Evolutionary conservation across 2,888 invertebrate genomes (phyloP), one percentile per base, ranked within the genome.

Genomic region (Volucella inanis): DNA sequence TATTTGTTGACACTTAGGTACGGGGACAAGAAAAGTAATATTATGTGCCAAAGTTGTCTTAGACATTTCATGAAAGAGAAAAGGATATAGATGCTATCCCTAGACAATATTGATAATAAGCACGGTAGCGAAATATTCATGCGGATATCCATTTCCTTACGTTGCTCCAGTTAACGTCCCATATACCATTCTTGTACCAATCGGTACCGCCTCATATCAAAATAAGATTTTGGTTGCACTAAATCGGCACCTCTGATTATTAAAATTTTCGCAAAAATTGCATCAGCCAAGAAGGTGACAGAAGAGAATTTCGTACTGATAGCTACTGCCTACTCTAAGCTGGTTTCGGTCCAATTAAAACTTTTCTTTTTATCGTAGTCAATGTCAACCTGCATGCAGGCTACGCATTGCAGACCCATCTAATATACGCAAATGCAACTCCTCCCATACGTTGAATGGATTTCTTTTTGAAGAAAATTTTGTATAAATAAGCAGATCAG

Each of bases 311-410:
- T 47, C 68, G 72, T 62, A 74, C 31, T 31, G 6, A 31, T 31
- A 31, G 31, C 31, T 31, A 31, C 50, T 55, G 52, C 78, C 78
- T 70, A 78, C 62, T 55, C 45, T 14, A 39, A 78, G 55, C 83
- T 18, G 62, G 72, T 83, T 77, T 75, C 50, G 8, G 31, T 14
- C 15, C 14, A 9, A 41, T 52, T 12, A 50, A 12, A 72, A 82
- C 67, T 78, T 62, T 67, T 77, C 49, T 67, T 78, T 72, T 67
- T 55, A 45, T 64, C 41, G 41, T 22, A 15, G 39, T 45, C 78
- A 78, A 83, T 83, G 74, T 64, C 78, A 83, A 64, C 43, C 3
- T 68, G 72, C 43, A 83, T 78, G 78, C 78, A 74, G 14, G 38
- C 45, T 78, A 82, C 68, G 82, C 78, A 83, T 62, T 55, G 41